Conservation (phyloP, 1,140 invertebrate genomes). For the Scaptodrosophila lebanonensis region DNA sequence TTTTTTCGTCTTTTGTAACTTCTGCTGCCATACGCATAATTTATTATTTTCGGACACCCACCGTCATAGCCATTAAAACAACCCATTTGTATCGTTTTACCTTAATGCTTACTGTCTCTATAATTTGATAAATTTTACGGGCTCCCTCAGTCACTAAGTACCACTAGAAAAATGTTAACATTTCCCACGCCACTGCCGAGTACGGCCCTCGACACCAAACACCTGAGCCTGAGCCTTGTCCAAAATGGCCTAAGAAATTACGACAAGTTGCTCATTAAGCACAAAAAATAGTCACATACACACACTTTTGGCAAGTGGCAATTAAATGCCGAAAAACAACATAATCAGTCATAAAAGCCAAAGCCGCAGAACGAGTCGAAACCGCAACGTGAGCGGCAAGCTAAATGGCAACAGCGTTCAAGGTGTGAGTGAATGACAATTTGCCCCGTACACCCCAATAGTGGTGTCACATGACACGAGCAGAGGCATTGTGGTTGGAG, state of each 20-base stretch:
- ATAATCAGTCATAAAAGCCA: constrained; percentile 67
- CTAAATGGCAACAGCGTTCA: constrained; percentile 25
- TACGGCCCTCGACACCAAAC: constrained; percentile 43
- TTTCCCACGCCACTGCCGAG: too few relatives aligned
- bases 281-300: constrained; percentile 69
- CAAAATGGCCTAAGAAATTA: constrained; percentile 30
- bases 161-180: too few relatives aligned
- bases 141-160: too few relatives aligned
- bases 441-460: background rate
- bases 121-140: too few relatives aligned
- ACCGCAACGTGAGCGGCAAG: constrained; percentile 52
- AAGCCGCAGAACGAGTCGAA: background rate
- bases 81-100: too few relatives aligned
- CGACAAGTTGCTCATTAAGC: constrained; percentile 62
- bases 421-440: constrained; percentile 1
- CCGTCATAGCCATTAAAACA: too few relatives aligned
- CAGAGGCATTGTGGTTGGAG: background rate
- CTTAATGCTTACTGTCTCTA: too few relatives aligned
- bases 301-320: constrained; percentile 52
- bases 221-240: background rate
- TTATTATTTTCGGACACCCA: too few relatives aligned
- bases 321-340: constrained; percentile 67
- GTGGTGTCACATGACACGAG: constrained; percentile 61
- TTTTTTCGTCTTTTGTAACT: too few relatives aligned
- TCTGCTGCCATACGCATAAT: too few relatives aligned